These are phyloP conservation scores for Ischnura elegans DNA, from an alignment of 2,888 invertebrate species.

Conservation along the genomic window DNA sequence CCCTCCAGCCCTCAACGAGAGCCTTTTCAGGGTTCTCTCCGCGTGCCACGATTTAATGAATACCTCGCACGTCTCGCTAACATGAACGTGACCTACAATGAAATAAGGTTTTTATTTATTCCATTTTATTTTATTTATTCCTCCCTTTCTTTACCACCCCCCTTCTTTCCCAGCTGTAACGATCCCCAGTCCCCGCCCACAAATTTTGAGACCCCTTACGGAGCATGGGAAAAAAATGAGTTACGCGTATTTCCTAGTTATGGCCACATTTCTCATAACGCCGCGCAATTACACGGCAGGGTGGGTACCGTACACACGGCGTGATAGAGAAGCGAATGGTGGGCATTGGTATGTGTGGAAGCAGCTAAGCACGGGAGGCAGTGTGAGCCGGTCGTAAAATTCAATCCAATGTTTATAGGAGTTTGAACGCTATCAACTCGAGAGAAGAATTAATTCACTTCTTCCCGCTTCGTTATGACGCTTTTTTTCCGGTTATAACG, in stretches of 20 bases:
- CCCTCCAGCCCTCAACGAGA: conserved; percentile 2
- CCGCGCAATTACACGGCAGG: conserved; percentile 48
- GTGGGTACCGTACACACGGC: not conserved
- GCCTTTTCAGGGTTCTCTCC: conserved; percentile 61
- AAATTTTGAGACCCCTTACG: not conserved
- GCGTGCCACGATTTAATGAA: conserved; percentile 66
- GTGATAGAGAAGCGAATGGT: not conserved
- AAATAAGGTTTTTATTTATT: conserved; percentile 48
- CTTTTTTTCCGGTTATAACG: not conserved
- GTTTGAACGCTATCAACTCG: conserved; percentile 27
- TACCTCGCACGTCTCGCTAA: conserved; percentile 64
- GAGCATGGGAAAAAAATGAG: conserved; percentile 58
- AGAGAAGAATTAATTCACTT: conserved; percentile 31
- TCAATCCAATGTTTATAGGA: conserved; percentile 31
- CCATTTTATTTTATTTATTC: not conserved
- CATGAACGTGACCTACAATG: conserved; percentile 62
- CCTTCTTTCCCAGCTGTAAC: not conserved
- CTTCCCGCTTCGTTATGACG: not conserved
- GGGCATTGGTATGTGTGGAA: not conserved
- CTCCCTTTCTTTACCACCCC: not conserved
- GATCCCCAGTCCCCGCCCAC: not conserved
- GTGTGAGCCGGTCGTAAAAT: not conserved
- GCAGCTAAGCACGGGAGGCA: not conserved
- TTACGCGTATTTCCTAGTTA: conserved; percentile 62
- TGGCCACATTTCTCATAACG: conserved; percentile 62